A percentile compares a stretch with the other conserved stretches of the same genome.
Conservation (phyloP, 2,113 vertebrate genomes). For the Macheiramphus alcinus region DNA sequence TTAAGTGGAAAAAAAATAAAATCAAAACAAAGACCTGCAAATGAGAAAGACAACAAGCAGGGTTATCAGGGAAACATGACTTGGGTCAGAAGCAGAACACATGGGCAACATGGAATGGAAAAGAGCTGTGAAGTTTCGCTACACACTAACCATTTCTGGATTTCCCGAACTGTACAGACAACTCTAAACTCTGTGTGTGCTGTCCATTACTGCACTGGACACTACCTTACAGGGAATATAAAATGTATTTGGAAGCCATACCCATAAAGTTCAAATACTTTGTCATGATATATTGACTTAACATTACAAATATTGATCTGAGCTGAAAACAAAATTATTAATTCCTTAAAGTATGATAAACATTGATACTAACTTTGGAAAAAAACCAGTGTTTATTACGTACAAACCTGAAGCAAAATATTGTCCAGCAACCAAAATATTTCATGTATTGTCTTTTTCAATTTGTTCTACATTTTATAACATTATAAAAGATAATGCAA, state of each 20-base stretch:
- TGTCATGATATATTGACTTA: not conserved
- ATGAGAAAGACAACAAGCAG: not conserved
- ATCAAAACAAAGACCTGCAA: not conserved
- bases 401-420: not conserved
- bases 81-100: not conserved
- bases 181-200: not conserved
- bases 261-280: not conserved
- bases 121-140: not conserved
- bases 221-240: not conserved
- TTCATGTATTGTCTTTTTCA: not conserved
- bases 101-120: not conserved
- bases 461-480: not conserved
- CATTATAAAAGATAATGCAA: not conserved
- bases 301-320: not conserved
- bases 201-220: not conserved
- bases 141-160: not conserved
- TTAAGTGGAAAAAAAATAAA: not conserved
- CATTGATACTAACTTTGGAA: not conserved
- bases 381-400: accelerated
- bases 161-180: not conserved
- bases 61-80: not conserved
- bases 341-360: not conserved
- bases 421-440: not conserved
- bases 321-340: not conserved
- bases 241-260: not conserved